phyloP scores from a whole-genome alignment of 2,113 vertebrate species.

The Mus spicilegus region DNA sequence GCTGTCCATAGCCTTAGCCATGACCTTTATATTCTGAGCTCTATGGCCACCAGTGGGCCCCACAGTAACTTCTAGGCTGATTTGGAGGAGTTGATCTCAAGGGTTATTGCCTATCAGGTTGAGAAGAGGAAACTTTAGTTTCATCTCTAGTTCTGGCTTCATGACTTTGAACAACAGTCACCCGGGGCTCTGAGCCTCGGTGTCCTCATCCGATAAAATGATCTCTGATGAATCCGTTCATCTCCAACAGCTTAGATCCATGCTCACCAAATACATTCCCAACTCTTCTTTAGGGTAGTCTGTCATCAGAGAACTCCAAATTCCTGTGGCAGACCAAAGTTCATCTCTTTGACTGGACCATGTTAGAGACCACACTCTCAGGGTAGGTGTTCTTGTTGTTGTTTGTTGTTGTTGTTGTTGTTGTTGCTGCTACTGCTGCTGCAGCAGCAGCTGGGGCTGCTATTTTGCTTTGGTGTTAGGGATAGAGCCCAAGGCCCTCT shows the following conservation, averaged over 20 bases:
- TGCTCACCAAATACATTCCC: neutral
- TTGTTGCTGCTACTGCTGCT: neutral
- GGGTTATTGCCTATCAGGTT: neutral
- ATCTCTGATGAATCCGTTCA: neutral
- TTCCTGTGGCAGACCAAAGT: neutral
- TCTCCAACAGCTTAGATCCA: neutral
- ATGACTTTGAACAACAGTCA: neutral
- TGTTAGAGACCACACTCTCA: neutral
- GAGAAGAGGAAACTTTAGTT: conserved; percentile 2
- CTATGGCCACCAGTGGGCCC: neutral
- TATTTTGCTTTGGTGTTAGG: neutral
- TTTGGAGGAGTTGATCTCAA: neutral
- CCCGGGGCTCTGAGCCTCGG: neutral
- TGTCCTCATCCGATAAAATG: neutral
- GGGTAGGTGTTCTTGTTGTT: neutral
- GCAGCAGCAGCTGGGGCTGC: neutral
- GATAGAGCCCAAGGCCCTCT: neutral
- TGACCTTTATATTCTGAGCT: neutral
- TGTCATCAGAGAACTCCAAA: neutral
- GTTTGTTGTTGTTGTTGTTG: too few relatives aligned
- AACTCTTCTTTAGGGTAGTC: neutral
- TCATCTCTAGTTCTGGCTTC: neutral
- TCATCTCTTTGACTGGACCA: neutral
- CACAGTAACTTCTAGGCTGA: neutral
- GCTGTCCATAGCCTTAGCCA: neutral